Percentiles rank a stretch among this genome's conserved stretches.
Conservation (phyloP, 2,888 invertebrate genomes). For the Mythimna vitellina region DNA sequence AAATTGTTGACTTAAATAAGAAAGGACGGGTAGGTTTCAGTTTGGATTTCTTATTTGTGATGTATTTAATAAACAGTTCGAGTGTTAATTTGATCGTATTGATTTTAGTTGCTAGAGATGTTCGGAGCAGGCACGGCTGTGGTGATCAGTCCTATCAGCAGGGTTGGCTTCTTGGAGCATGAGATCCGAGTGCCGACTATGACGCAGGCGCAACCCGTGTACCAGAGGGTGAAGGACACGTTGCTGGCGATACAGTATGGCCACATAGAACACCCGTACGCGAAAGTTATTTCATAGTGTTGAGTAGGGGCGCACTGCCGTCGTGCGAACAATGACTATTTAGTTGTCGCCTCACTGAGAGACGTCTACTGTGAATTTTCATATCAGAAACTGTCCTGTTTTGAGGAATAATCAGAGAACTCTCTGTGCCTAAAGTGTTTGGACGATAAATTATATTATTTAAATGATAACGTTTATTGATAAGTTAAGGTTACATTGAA, state of each 20-base stretch:
- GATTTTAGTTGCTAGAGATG: slow-evolving; percentile 97
- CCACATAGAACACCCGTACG: slow-evolving; percentile 95
- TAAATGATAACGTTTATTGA: slow-evolving; percentile 72
- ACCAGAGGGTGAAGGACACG: slow-evolving; percentile 93
- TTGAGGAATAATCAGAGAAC: slow-evolving; percentile 67
- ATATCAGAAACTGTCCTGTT: slow-evolving; percentile 60
- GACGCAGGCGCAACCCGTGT: slow-evolving; percentile 93
- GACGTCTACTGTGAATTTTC: slow-evolving; percentile 62
- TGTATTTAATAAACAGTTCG: background rate
- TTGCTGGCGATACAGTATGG: slow-evolving; percentile 98
- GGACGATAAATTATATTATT: slow-evolving; percentile 72
- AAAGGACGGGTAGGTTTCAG: slow-evolving; percentile 94
- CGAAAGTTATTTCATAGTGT: slow-evolving; percentile 87
- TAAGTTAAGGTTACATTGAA: slow-evolving; percentile 71
- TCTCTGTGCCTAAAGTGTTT: slow-evolving; percentile 71
- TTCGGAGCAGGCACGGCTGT: slow-evolving; percentile 99
- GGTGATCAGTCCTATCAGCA: slow-evolving; percentile 97
- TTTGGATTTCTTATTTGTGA: background rate
- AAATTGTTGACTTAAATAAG: slow-evolving; percentile 93
- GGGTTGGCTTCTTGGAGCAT: slow-evolving; percentile 94
- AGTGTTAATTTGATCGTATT: slow-evolving; percentile 18
- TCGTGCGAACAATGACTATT: slow-evolving; percentile 49
- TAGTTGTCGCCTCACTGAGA: slow-evolving; percentile 44
- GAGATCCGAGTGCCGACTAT: slow-evolving; percentile 93
- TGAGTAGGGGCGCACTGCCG: slow-evolving; percentile 39